Evolutionary conservation across 2,113 vertebrate species (phyloP), one percentile per base, ranked within the genome.

Genomic region (Ophiodon elongatus): DNA sequence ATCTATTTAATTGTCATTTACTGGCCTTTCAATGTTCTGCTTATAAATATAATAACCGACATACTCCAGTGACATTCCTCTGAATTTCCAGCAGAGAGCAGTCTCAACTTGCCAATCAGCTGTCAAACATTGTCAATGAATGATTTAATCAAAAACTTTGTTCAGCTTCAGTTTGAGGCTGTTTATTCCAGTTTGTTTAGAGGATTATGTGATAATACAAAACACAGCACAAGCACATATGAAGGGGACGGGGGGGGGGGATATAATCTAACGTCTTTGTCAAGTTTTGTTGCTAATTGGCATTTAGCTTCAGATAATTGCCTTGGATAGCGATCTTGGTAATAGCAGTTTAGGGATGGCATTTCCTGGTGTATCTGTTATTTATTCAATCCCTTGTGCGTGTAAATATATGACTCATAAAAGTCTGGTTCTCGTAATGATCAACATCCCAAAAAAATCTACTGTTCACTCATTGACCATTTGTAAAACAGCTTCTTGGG

Each of bases 21-120:
- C 4, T 79, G 23, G 1, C 7, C 5, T 47, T 64, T 56, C 3
- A 3, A 31, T 66, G 10, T 0, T 35, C 1, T 63, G 6, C 27
- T 37, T 39, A 19, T 47, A 31, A 39, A 57, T 37, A 45, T 25
- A 57, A 47, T 15, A 39, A 0, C 3, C 9, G 11, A 19, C 25
- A 1, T 4, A 47, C 17, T 35, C 11, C 15, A 57, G 57, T 23
- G 1, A 4, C 11, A 8, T n/a, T 78, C 19, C 27, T 37, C 27
- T 45, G 17, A 25, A 79, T 47, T 37, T 54, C 82, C 91, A 92
- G 73, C 87, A 94, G 90, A 85, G 90, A 90, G 87, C 91, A 85
- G 86, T 83, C 63, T 82, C 66, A 67, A 59, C 56, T 14, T 29
- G 11, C 41, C 17, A 31, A n/a, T 15, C 23, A 65, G 19, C 14